Evolutionary conservation across 2,888 invertebrate genomes (phyloP).

Genomic region (Galerucella pusilla): DNA sequence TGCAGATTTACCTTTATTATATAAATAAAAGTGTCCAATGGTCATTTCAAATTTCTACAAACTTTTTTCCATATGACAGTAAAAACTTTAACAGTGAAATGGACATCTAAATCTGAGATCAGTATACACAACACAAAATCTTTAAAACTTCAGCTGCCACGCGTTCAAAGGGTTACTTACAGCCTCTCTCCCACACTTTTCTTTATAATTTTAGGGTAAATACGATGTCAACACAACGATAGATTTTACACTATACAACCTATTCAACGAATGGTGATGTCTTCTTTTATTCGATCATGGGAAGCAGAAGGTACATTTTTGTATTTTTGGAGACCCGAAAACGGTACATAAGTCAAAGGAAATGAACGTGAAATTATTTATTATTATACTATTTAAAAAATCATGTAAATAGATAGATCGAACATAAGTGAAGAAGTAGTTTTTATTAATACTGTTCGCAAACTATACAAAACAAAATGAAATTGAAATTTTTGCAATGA

Average conservation of each 20-base stretch:
- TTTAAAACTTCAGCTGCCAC: slow-evolving; percentile 58
- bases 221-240: slow-evolving; percentile 54
- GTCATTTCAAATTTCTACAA: background rate
- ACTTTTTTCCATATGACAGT: background rate
- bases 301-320: slow-evolving; percentile 33
- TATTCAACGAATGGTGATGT: slow-evolving; percentile 35
- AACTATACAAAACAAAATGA: too few relatives aligned
- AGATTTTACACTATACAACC: slow-evolving; percentile 33
- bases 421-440: too few relatives aligned
- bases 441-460: too few relatives aligned
- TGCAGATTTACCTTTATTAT: background rate
- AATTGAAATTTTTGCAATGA: too few relatives aligned
- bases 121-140: slow-evolving; percentile 36
- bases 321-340: slow-evolving; percentile 5
- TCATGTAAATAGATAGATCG: too few relatives aligned
- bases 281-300: slow-evolving; percentile 34
- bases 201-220: slow-evolving; percentile 55
- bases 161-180: slow-evolving; percentile 54
- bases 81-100: slow-evolving; percentile 49
- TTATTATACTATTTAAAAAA: background rate
- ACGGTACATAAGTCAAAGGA: slow-evolving; percentile 3
- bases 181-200: slow-evolving; percentile 53
- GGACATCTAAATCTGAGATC: slow-evolving; percentile 45
- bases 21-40: background rate
- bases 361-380: background rate